Base-by-base conservation (phyloP, 2,888 invertebrate species). In the Atethmia centrago region DNA sequence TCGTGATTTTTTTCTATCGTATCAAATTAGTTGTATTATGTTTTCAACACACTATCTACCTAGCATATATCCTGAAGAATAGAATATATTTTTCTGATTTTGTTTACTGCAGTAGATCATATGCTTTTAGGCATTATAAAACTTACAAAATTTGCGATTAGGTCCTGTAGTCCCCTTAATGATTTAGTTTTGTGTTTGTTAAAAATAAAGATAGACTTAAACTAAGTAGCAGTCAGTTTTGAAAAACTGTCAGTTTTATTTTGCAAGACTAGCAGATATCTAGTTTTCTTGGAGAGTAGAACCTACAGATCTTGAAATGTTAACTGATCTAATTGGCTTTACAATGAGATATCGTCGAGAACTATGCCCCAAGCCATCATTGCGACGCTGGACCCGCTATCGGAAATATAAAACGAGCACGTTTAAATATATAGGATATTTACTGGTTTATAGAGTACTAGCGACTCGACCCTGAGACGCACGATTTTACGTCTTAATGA, bases 271-370 rank as follows among this genome's bases (percentile, higher is more conserved):
- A n/a, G 49, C 28, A 31, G n/a, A 36, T 16, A n/a, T 51, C 36
- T 51, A 36, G n/a, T 25, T 64, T 49, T 64, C 49, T n/a, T 49
- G 14, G 12, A 10, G 42, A 2, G 14, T 3, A 7, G 14, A 21
- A 49, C 16, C 31, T 16, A 14, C 31, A 31, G n/a, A 49, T 47
- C n/a, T 66, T 56, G n/a, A 40, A 42, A 21, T 62, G 72, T 25
- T 62, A 72, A 53, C 66, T 53, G 79, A 79, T 79, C 79, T 66
- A 21, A 36, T 78, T 71, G 72, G 51, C 63, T 79, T 66, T 78
- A 58, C 72, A 79, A 78, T 45, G 40, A 66, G 71, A 72, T 56
- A 31, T 56, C 42, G 51, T 25, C 16, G 45, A 40, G 66, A 51
- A 40, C 25, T 58, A 64, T 21, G 64, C 59, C 53, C 12, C 31